Conservation (phyloP, 2,113 vertebrate genomes). For the Pongo pygmaeus region DNA sequence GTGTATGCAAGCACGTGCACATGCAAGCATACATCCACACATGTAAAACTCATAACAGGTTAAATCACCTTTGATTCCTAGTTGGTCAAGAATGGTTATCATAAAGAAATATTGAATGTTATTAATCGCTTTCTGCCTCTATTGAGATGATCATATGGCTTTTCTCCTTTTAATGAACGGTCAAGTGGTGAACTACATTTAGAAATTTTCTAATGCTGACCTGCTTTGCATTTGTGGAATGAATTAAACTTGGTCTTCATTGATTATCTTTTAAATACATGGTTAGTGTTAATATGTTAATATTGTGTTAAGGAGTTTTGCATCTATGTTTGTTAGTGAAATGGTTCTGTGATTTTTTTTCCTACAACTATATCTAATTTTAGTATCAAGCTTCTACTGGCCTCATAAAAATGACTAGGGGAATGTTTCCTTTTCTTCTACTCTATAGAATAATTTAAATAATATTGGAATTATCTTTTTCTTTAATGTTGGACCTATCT, state of each 20-base stretch:
- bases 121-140: neutral
- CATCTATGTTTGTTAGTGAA: neutral
- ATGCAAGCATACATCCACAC: accelerated
- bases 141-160: neutral
- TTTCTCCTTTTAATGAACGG: slow-evolving; percentile 10
- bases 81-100: slow-evolving; percentile 2
- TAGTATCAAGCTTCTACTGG: neutral
- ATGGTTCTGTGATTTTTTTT: neutral
- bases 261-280: neutral
- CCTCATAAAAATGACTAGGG: neutral
- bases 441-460: neutral
- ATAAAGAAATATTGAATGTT: slow-evolving; percentile 2
- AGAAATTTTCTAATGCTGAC: neutral
- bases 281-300: neutral
- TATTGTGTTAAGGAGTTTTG: neutral
- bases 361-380: neutral
- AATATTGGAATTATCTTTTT: neutral
- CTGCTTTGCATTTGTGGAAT: neutral
- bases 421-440: neutral
- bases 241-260: neutral
- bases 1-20: accelerated
- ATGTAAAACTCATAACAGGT: neutral
- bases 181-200: neutral
- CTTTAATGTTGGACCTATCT: neutral
- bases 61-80: slow-evolving; percentile 25